These are phyloP conservation scores for Rhogogaster chlorosoma DNA, from an alignment of 2,888 invertebrate genomes.

Conservation along the genomic window DNA sequence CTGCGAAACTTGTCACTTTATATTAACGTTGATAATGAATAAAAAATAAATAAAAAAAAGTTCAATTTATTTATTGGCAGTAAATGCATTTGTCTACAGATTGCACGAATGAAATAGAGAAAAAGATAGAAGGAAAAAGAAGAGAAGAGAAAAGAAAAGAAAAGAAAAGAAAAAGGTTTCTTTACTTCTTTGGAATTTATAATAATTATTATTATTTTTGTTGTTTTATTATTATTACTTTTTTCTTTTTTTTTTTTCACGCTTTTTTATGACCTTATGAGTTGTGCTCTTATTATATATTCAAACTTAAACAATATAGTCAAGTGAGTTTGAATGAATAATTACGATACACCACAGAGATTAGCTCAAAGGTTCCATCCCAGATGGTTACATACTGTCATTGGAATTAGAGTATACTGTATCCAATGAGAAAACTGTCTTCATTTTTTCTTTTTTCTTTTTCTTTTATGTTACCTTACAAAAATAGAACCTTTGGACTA, in stretches of 20 bases:
- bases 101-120: constrained; percentile 22
- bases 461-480: background rate
- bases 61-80: constrained; percentile 28
- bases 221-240: background rate
- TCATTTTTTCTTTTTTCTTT: background rate
- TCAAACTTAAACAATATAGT: constrained; percentile 23
- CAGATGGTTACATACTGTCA: background rate
- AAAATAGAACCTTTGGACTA: constrained; percentile 35
- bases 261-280: background rate
- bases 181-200: constrained; percentile 35
- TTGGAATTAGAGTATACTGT: background rate
- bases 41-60: background rate
- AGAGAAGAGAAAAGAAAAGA: background rate
- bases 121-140: background rate
- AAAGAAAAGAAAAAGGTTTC: constrained; percentile 1
- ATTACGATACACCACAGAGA: constrained; percentile 2
- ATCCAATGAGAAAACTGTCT: background rate
- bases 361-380: constrained; percentile 24
- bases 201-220: background rate
- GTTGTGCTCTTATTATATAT: constrained; percentile 9
- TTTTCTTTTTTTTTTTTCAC: background rate
- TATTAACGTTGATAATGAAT: constrained; percentile 15
- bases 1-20: constrained; percentile 25
- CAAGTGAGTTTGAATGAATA: constrained; percentile 27
- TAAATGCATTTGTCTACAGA: constrained; percentile 45